Conservation (phyloP, 2,113 vertebrate species). For the Amphiprion ocellaris region DNA sequence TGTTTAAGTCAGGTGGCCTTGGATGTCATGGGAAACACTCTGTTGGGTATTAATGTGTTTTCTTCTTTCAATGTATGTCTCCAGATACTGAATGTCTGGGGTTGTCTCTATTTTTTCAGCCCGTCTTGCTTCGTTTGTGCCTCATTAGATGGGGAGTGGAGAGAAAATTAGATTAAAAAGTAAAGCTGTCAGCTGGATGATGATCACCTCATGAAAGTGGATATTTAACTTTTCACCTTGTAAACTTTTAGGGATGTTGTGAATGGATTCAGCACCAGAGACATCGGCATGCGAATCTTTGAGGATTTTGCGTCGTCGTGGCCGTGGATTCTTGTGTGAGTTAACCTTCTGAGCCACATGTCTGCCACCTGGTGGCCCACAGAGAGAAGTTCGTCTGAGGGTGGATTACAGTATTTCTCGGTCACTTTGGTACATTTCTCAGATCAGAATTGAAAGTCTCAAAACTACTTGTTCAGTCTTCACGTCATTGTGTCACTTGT, state of each 20-base stretch:
- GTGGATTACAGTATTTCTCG: too few species aligned
- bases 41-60: not conserved
- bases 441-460: too few species aligned
- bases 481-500: too few species aligned
- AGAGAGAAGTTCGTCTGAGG: not conserved
- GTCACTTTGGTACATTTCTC: too few species aligned
- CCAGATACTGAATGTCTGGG: not conserved
- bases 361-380: conserved; percentile 41
- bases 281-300: conserved; percentile 88
- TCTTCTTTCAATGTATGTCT: not conserved
- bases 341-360: conserved; percentile 30
- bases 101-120: not conserved
- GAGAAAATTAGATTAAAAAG: not conserved
- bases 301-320: conserved; percentile 91
- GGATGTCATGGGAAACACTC: conserved; percentile 3
- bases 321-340: conserved; percentile 94
- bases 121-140: not conserved
- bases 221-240: too few species aligned
- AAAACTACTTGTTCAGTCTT: too few species aligned
- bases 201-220: not conserved
- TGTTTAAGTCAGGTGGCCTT: not conserved
- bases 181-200: not conserved
- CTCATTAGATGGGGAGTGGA: conserved; percentile 1
- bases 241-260: conserved; percentile 58
- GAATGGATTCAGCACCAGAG: conserved; percentile 82